A percentile compares a stretch with the other conserved stretches of the same genome.
These are phyloP conservation scores for Urophycis tenuis DNA, from an alignment of 2,797 vertebrate species.

Conservation along the genomic window DNA sequence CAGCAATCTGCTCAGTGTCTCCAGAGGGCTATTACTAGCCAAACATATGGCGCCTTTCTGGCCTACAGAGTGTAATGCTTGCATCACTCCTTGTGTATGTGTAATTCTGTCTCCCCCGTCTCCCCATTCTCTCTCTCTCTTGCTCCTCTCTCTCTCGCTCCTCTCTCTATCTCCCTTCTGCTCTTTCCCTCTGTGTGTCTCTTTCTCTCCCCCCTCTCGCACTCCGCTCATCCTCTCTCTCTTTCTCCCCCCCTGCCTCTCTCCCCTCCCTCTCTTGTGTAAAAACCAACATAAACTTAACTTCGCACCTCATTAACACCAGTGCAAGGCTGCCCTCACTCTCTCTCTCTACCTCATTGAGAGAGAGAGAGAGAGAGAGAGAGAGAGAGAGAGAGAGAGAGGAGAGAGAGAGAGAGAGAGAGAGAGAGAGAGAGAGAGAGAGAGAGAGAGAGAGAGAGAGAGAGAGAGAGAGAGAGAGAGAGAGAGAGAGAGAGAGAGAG, in stretches of 20 bases:
- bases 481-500: neutral
- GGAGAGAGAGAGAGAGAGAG: too few relatives aligned
- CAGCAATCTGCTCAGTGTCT: slow-evolving; percentile 42
- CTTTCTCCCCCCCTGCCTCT: slow-evolving; percentile 18
- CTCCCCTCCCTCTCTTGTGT: slow-evolving; percentile 22
- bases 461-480: neutral
- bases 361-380: neutral
- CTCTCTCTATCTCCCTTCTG: too few relatives aligned
- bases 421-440: too few relatives aligned
- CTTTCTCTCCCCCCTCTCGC: too few relatives aligned
- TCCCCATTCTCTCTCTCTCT: neutral
- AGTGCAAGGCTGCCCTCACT: neutral
- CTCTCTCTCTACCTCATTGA: neutral
- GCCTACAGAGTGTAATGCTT: slow-evolving; percentile 28
- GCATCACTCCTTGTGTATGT: slow-evolving; percentile 5
- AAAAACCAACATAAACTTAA: slow-evolving; percentile 2
- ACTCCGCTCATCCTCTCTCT: too few relatives aligned
- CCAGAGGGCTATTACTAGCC: slow-evolving; percentile 27
- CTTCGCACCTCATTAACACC: neutral
- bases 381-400: too few relatives aligned
- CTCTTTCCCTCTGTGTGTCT: too few relatives aligned
- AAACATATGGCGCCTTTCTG: slow-evolving; percentile 22
- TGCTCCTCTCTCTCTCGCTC: neutral
- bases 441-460: neutral
- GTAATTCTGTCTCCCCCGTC: neutral